These are phyloP conservation scores for Psammodynastes pulverulentus DNA, from an alignment of 2,113 vertebrate genomes.

Conservation along the genomic window DNA sequence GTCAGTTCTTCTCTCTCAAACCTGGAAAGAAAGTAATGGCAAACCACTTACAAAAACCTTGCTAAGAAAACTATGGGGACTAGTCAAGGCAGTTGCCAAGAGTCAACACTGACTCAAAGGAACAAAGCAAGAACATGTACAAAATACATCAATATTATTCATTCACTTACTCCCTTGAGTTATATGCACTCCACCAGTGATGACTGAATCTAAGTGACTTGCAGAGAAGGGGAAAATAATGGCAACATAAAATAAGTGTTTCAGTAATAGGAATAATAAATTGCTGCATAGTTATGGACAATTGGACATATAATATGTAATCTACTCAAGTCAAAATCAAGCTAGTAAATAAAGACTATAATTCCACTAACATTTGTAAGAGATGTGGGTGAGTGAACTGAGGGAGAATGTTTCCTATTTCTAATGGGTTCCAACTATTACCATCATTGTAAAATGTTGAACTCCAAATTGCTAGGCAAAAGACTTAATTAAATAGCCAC, in stretches of 20 bases:
- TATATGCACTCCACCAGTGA: neutral
- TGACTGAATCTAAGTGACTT: neutral
- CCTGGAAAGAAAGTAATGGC: neutral
- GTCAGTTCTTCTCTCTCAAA: neutral
- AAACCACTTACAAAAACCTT: neutral
- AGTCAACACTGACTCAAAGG: neutral
- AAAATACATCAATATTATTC: neutral
- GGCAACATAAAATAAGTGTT: neutral
- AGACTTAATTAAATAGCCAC: constrained; percentile 45
- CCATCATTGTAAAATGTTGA: neutral
- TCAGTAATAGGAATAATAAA: neutral
- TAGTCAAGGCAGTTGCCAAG: neutral
- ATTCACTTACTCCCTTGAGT: neutral
- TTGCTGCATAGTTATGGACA: neutral
- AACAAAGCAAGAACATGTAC: neutral
- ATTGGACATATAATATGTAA: neutral
- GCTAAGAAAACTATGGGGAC: neutral
- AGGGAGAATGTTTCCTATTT: neutral
- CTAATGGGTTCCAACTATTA: neutral
- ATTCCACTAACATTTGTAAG: neutral
- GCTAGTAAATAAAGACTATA: neutral
- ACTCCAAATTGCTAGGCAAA: neutral
- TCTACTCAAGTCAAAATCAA: neutral
- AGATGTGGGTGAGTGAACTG: neutral
- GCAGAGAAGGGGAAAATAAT: neutral